Evolutionary conservation across 2,888 invertebrate genomes (phyloP).

Genomic region (Synergus japonicus): DNA sequence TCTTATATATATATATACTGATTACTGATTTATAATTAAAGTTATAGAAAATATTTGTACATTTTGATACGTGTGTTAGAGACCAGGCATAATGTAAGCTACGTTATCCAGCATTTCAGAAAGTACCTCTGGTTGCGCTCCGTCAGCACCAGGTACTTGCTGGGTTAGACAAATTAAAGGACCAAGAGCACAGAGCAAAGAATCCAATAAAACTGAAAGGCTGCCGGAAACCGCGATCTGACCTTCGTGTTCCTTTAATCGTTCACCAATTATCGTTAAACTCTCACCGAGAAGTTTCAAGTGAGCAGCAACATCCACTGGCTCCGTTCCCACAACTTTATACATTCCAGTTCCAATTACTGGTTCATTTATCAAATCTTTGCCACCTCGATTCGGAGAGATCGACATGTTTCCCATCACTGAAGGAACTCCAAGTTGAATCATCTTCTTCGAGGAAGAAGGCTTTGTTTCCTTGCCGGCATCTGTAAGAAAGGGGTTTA

Average conservation of each 20-base stretch:
- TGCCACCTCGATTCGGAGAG: constrained; percentile 71
- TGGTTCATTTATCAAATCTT: constrained; percentile 74
- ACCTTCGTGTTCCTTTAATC: constrained; percentile 96
- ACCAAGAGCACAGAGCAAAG: constrained; percentile 93
- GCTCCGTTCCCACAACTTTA: constrained; percentile 86
- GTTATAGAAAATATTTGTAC: constrained; percentile 6
- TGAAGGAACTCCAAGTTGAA: constrained; percentile 74
- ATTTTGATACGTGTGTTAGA: constrained; percentile 60
- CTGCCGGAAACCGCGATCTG: constrained; percentile 97
- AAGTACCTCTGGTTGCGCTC: constrained; percentile 78
- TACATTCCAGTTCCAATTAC: constrained; percentile 77
- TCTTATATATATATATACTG: neutral
- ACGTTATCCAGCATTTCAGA: constrained; percentile 92
- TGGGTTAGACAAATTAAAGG: constrained; percentile 92
- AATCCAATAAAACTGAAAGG: constrained; percentile 94
- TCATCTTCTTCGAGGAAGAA: constrained; percentile 70
- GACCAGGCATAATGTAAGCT: constrained; percentile 87
- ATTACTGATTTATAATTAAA: neutral
- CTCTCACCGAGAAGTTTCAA: constrained; percentile 95
- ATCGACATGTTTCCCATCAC: constrained; percentile 68
- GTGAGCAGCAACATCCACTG: constrained; percentile 95
- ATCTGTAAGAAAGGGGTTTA: constrained; percentile 56
- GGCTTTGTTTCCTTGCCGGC: constrained; percentile 68
- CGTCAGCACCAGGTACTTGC: constrained; percentile 85
- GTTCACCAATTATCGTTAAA: constrained; percentile 93